Evolutionary conservation across 1,140 invertebrate genomes (phyloP).

Genomic region (Dryas iulia): DNA sequence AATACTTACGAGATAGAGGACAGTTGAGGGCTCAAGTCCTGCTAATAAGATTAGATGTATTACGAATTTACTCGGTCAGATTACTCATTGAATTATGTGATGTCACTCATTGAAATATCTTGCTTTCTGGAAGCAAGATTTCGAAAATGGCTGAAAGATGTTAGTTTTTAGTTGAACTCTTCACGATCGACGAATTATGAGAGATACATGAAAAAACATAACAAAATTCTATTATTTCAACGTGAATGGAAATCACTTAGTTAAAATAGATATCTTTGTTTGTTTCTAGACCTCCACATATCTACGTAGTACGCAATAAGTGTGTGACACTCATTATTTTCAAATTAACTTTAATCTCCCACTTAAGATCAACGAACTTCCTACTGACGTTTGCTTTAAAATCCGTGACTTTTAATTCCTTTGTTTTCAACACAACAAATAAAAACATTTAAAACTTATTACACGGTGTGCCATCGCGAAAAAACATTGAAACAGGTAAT

Average conservation of each 20-base stretch:
- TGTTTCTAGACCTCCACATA: not conserved
- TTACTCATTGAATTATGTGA: too few species aligned
- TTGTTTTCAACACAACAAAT: conserved; percentile 28
- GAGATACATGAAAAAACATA: too few species aligned
- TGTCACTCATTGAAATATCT: too few species aligned
- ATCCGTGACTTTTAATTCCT: conserved; percentile 31
- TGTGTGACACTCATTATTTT: conserved; percentile 56
- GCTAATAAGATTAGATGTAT: too few species aligned
- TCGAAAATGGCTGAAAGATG: too few species aligned
- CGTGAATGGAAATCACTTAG: not conserved
- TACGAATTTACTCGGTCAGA: too few species aligned
- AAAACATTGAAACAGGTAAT: conserved; percentile 37
- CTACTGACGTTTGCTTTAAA: conserved; percentile 19
- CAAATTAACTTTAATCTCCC: conserved; percentile 67
- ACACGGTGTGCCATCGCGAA: not conserved
- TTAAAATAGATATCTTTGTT: not conserved
- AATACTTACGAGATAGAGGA: too few species aligned
- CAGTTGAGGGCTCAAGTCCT: too few species aligned
- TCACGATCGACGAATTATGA: too few species aligned
- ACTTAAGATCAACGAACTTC: conserved; percentile 66
- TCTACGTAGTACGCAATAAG: not conserved
- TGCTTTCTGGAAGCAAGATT: too few species aligned
- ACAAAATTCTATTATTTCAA: not conserved
- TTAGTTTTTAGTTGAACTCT: too few species aligned
- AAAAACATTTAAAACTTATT: conserved; percentile 4